Evolutionary conservation across 2,797 vertebrate genomes (phyloP).

Genomic region (Coluber constrictor): DNA sequence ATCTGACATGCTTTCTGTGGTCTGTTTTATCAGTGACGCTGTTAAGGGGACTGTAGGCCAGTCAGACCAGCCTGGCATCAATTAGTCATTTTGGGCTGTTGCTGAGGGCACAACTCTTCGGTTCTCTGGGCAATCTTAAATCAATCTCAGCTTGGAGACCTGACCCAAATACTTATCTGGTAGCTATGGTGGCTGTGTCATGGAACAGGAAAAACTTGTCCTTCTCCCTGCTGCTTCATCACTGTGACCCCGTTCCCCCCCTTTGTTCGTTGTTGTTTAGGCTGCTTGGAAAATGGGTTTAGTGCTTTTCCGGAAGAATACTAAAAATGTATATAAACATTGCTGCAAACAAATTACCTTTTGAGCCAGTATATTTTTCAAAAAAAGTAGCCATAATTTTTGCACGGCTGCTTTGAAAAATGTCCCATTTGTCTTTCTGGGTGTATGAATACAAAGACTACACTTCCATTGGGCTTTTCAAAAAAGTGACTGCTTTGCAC

Average conservation of each 20-base stretch:
- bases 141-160: not conserved
- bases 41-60: not conserved
- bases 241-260: not conserved
- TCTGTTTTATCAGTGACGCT: not conserved
- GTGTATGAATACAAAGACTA: not conserved
- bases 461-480: not conserved
- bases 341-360: not conserved
- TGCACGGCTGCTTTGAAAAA: not conserved
- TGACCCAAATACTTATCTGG: not conserved
- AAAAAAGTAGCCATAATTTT: not conserved
- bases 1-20: not conserved
- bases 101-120: not conserved
- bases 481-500: too few relatives aligned
- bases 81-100: not conserved
- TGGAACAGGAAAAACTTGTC: not conserved
- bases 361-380: not conserved
- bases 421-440: not conserved
- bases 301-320: not conserved
- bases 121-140: not conserved
- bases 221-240: not conserved
- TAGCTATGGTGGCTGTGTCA: not conserved
- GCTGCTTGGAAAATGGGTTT: not conserved
- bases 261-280: not conserved
- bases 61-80: not conserved
- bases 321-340: not conserved